Conservation (phyloP, 2,113 vertebrate genomes). For the Pachycephala philippinensis region DNA sequence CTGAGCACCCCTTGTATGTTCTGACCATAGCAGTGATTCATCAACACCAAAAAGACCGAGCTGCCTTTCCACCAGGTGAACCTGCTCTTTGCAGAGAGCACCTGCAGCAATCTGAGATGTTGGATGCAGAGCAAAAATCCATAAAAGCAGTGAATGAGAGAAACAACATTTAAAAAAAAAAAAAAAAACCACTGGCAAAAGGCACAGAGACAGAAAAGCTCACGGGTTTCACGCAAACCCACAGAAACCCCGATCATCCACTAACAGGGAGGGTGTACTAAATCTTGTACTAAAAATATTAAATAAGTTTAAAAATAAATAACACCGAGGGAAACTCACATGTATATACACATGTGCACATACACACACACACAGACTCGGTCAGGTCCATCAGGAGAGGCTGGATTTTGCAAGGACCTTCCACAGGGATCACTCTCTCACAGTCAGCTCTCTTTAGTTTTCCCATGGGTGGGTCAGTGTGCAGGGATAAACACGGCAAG, state of each 20-base stretch:
- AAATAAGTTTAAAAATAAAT: conserved; percentile 25
- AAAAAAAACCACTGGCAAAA: conserved; percentile 2
- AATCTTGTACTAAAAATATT: background rate
- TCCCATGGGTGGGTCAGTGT: background rate
- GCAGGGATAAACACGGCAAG: background rate
- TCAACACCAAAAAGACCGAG: background rate
- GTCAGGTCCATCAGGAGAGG: background rate
- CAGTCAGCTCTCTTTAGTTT: background rate
- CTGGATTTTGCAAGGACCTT: background rate
- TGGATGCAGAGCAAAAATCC: background rate
- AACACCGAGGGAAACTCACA: background rate
- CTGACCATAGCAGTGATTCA: rapidly evolving
- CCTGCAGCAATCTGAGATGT: background rate
- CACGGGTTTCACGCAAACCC: background rate
- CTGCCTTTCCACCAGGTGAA: background rate
- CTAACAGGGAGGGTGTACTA: background rate
- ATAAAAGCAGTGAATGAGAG: background rate
- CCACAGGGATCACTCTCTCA: background rate
- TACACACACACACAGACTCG: background rate
- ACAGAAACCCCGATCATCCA: background rate
- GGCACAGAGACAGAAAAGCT: conserved; percentile 53
- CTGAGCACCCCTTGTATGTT: background rate
- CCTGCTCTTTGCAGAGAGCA: background rate
- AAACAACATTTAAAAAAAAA: background rate
- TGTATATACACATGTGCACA: background rate